These are phyloP conservation scores for Morelia viridis DNA, from an alignment of 2,797 vertebrate species.

Conservation along the genomic window DNA sequence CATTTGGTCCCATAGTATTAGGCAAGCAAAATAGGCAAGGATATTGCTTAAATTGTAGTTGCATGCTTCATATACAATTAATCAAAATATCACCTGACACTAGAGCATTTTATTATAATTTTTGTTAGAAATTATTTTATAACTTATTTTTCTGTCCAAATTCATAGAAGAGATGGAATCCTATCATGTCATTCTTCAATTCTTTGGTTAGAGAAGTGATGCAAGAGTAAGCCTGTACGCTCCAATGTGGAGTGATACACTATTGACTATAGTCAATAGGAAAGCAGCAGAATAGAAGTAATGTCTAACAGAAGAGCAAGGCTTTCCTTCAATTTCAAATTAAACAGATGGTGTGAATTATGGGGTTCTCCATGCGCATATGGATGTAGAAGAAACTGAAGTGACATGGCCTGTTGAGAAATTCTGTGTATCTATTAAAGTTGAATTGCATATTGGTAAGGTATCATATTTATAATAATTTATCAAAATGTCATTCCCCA, in stretches of 20 bases:
- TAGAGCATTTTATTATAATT: slow-evolving; percentile 55
- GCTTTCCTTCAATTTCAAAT: slow-evolving; percentile 25
- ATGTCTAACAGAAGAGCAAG: background rate
- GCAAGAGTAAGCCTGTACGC: slow-evolving; percentile 26
- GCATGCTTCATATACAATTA: background rate
- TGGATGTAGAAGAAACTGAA: slow-evolving; percentile 45
- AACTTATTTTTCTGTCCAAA: background rate
- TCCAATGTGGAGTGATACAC: slow-evolving; percentile 45
- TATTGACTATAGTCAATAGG: slow-evolving; percentile 36
- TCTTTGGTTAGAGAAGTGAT: slow-evolving; percentile 12
- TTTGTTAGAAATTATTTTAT: slow-evolving; percentile 1
- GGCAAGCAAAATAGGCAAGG: background rate
- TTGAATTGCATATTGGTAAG: slow-evolving; percentile 9
- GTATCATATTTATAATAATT: background rate
- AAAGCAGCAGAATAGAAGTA: background rate
- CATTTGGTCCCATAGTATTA: background rate
- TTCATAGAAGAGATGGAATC: slow-evolving; percentile 17
- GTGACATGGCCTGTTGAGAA: slow-evolving; percentile 17
- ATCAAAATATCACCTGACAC: background rate
- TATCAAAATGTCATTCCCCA: background rate
- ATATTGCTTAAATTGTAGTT: background rate
- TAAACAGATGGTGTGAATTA: background rate
- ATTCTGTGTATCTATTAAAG: slow-evolving; percentile 8
- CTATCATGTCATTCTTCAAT: background rate
- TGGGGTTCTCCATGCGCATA: background rate